A percentile compares a stretch with the other conserved stretches of the same genome.
Evolutionary conservation across 2,113 vertebrate species (phyloP).

Genomic region (Rhinolophus sinicus): DNA sequence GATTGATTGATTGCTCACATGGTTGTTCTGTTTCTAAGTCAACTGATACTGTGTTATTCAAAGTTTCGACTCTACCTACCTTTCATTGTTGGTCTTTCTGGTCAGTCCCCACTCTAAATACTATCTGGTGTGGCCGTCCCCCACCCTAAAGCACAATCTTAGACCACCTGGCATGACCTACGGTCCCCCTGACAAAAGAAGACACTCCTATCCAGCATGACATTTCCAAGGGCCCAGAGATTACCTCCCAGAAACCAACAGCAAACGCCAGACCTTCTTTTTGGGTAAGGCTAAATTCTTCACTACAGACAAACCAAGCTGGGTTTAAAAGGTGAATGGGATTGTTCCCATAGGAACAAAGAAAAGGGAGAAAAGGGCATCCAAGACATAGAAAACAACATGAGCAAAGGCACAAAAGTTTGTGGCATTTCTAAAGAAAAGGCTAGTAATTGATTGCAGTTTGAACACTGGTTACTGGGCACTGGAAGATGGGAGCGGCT

Average conservation of each 20-base stretch:
- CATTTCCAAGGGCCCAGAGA: background rate
- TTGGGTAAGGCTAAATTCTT: background rate
- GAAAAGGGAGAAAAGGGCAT: background rate
- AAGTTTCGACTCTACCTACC: background rate
- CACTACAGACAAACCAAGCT: background rate
- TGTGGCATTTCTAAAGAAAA: background rate
- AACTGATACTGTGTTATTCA: background rate
- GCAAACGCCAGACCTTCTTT: background rate
- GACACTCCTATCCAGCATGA: background rate
- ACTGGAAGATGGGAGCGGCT: background rate
- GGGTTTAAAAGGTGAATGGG: background rate
- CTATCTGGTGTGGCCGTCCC: background rate
- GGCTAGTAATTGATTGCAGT: background rate
- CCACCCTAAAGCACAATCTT: background rate
- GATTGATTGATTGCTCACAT: background rate
- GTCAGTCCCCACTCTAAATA: background rate
- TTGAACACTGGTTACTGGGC: background rate
- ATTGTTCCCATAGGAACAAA: background rate
- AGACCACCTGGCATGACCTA: background rate
- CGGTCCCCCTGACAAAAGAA: background rate
- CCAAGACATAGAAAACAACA: background rate
- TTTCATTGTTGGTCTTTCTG: background rate
- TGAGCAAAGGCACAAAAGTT: background rate
- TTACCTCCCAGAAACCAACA: background rate
- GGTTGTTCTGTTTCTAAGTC: background rate